Conservation (phyloP, 2,888 invertebrate species). For the Zele albiditarsus region DNA sequence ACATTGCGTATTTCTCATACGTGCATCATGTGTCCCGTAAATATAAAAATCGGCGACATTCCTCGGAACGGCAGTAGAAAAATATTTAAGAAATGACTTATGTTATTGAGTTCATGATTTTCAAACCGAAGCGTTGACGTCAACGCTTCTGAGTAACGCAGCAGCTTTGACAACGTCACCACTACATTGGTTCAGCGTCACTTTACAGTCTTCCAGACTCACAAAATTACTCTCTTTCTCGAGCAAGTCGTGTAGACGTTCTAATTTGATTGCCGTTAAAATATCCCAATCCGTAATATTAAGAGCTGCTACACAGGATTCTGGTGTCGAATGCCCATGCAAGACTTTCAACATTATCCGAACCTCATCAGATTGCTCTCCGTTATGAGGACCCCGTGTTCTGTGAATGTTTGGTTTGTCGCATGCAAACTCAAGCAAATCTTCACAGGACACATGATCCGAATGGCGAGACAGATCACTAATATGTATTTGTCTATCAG, state of each 20-base stretch:
- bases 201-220: constrained; percentile 68
- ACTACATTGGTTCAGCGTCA: constrained; percentile 67
- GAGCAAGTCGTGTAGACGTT: constrained; percentile 76
- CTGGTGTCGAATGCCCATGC: constrained; percentile 75
- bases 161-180: constrained; percentile 70
- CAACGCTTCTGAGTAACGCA: constrained; percentile 65
- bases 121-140: constrained; percentile 69
- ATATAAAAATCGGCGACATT: not conserved
- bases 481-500: constrained; percentile 27
- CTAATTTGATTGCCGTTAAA: constrained; percentile 88
- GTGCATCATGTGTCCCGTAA: not conserved
- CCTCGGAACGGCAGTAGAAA: not conserved
- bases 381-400: constrained; percentile 87
- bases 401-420: constrained; percentile 80
- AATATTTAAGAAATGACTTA: not conserved
- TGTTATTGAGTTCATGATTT: not conserved
- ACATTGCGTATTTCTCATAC: not conserved
- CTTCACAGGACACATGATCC: constrained; percentile 93
- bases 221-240: constrained; percentile 69
- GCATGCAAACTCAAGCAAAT: constrained; percentile 90
- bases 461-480: constrained; percentile 69
- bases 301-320: constrained; percentile 86
- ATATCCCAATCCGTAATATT: constrained; percentile 93
- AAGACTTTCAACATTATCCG: constrained; percentile 93
- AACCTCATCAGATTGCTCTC: constrained; percentile 87